A percentile compares a stretch with the other conserved stretches of the same genome.
phyloP scores from a whole-genome alignment of 2,797 vertebrate species.

The Enteromius afrohamiltoni region DNA sequence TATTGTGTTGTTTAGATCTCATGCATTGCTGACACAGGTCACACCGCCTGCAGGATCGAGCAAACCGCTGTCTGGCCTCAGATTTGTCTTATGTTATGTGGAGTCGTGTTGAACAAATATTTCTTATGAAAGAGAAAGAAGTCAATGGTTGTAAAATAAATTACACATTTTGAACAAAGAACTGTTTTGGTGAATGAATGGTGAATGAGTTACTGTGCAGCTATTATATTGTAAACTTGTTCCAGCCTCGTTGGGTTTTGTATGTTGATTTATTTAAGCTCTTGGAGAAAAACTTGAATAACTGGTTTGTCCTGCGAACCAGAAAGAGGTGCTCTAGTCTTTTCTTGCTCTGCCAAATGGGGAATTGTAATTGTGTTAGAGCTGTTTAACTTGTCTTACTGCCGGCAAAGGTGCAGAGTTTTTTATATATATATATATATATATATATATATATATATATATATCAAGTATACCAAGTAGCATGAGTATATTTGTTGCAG shows the following conservation, averaged over 20 bases:
- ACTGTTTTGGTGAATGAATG: conserved; percentile 75
- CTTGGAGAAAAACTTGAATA: not conserved
- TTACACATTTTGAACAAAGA: conserved; percentile 70
- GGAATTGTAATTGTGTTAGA: not conserved
- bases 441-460: not conserved
- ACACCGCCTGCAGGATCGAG: conserved; percentile 54
- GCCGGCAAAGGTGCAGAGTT: not conserved
- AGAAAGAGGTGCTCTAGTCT: not conserved
- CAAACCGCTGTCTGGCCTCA: conserved; percentile 63
- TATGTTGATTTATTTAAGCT: not conserved
- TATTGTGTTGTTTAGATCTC: conserved; percentile 67
- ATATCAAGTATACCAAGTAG: not conserved
- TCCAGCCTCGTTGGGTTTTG: not conserved
- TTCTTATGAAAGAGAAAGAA: conserved; percentile 65
- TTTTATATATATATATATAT: too few relatives aligned
- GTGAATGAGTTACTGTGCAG: conserved; percentile 29
- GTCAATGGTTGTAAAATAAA: conserved; percentile 72
- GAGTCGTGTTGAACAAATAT: conserved; percentile 74
- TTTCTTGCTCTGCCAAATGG: not conserved
- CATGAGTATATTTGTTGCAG: not conserved
- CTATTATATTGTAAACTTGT: not conserved
- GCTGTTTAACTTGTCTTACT: conserved; percentile 11
- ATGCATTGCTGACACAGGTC: conserved; percentile 51
- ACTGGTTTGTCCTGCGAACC: conserved; percentile 13
- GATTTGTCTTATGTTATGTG: conserved; percentile 65